A percentile compares a stretch with the other conserved stretches of the same genome.
Conservation (phyloP, 2,888 invertebrate genomes). For the Galerucella pusilla region DNA sequence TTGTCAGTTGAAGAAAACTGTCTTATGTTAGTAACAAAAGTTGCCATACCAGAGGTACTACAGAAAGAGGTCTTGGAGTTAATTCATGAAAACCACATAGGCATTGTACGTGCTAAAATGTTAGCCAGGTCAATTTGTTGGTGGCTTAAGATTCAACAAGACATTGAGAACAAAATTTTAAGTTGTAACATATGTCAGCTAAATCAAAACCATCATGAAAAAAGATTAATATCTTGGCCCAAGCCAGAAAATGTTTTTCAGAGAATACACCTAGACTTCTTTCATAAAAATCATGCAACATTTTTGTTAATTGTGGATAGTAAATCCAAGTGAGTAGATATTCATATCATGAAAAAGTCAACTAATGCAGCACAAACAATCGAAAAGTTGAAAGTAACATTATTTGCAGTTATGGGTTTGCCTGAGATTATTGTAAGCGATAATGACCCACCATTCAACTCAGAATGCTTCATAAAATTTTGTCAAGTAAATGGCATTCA, state of each 20-base stretch:
- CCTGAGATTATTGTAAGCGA: no score
- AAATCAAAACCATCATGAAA: constrained; percentile 16
- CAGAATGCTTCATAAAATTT: no score
- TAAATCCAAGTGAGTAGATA: not conserved
- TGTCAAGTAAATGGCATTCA: no score
- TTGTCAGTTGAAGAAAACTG: constrained; percentile 25
- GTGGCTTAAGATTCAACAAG: constrained; percentile 27
- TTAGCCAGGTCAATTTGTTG: not conserved
- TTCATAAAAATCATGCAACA: constrained; percentile 1
- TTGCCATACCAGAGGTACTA: no score
- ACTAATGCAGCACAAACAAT: no score
- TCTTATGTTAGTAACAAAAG: constrained; percentile 11
- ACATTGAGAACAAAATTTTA: constrained; percentile 15
- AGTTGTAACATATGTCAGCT: constrained; percentile 23
- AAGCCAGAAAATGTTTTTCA: constrained; percentile 23
- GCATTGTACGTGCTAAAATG: no score
- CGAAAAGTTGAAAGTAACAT: no score
- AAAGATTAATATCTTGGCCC: constrained; percentile 24
- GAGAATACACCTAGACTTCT: constrained; percentile 29
- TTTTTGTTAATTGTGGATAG: constrained; percentile 30
- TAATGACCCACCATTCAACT: no score
- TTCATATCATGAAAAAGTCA: no score
- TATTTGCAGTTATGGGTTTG: no score
- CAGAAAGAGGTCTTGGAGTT: no score
- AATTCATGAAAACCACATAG: no score